A percentile compares a stretch with the other conserved stretches of the same genome.
Evolutionary conservation across 2,113 vertebrate genomes (phyloP).

Genomic region (Thunnus thynnus): DNA sequence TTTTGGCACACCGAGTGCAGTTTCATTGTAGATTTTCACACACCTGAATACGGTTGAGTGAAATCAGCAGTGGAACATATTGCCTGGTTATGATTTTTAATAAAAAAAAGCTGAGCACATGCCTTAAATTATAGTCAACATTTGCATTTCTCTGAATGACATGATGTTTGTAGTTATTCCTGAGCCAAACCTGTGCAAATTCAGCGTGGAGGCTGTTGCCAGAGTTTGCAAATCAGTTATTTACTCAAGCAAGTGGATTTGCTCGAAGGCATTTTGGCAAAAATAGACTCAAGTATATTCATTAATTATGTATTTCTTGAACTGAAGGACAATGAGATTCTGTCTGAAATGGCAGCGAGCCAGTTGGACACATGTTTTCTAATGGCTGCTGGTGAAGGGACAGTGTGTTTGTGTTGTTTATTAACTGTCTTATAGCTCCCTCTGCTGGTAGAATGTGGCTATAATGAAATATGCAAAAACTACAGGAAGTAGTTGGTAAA

Average conservation of each 20-base stretch:
- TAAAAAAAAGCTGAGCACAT: background rate
- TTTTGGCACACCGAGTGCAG: background rate
- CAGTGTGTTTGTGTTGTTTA: accelerated
- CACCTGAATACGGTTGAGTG: background rate
- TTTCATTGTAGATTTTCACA: constrained; percentile 2
- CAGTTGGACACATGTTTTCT: constrained; percentile 1
- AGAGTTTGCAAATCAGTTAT: background rate
- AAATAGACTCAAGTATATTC: background rate
- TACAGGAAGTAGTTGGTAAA: too few relatives aligned
- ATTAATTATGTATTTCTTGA: constrained; percentile 1
- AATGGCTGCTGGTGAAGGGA: background rate
- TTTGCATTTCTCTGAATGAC: background rate
- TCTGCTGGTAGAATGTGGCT: constrained; percentile 39
- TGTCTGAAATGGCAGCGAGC: constrained; percentile 31
- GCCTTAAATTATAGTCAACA: background rate
- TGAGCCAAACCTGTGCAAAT: background rate
- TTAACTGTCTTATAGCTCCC: constrained; percentile 22
- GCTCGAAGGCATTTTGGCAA: background rate
- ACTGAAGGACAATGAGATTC: background rate
- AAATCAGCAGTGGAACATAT: background rate
- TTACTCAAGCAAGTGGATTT: background rate
- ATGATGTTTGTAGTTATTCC: background rate
- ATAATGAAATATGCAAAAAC: too few relatives aligned
- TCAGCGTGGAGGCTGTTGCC: background rate
- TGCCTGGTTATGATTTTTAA: constrained; percentile 18